Conservation (phyloP, 2,888 invertebrate genomes). For the Dynastes tityus region DNA sequence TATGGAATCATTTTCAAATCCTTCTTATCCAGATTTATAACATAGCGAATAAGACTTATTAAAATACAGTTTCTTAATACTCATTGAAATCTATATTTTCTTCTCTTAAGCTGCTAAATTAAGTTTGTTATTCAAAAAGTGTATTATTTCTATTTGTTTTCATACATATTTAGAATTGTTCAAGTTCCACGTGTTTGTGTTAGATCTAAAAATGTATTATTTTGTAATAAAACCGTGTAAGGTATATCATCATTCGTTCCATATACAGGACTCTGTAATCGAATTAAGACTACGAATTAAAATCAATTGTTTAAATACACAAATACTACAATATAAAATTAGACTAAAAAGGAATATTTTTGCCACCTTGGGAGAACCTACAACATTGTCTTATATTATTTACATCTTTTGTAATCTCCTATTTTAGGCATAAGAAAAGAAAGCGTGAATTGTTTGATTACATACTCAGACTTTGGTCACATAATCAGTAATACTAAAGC, state of each 20-base stretch:
- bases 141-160: conserved; percentile 17
- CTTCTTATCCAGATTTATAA: conserved; percentile 17
- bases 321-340: too few species aligned
- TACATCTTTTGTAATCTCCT: too few species aligned
- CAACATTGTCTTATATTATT: too few species aligned
- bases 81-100: conserved; percentile 2
- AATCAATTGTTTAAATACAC: too few species aligned
- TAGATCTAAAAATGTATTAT: not conserved
- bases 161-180: not conserved
- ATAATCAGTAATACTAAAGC: too few species aligned
- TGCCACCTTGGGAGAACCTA: too few species aligned
- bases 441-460: too few species aligned
- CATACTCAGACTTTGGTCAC: too few species aligned
- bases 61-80: conserved; percentile 19
- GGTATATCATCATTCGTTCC: not conserved
- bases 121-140: not conserved
- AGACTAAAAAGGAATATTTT: too few species aligned
- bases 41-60: conserved; percentile 39
- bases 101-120: conserved; percentile 2
- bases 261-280: not conserved
- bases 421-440: too few species aligned
- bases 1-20: not conserved
- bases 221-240: not conserved
- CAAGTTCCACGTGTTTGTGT: conserved; percentile 23
- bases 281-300: too few species aligned